A percentile compares a stretch with the other conserved stretches of the same genome.
Evolutionary conservation across 2,888 invertebrate species (phyloP).

Genomic region (Agriopis leucophaearia): DNA sequence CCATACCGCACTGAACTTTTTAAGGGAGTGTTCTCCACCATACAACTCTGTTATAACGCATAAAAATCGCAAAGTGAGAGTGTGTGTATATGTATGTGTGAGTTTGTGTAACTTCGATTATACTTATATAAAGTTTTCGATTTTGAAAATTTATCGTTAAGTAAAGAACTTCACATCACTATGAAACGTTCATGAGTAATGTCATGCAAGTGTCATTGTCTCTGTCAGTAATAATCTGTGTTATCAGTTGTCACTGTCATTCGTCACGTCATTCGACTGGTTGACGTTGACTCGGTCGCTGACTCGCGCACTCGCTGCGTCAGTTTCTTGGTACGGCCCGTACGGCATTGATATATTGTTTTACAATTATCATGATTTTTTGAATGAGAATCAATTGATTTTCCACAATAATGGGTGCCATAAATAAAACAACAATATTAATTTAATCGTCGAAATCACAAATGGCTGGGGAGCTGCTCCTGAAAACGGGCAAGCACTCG

Average conservation of each 20-base stretch:
- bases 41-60: too few species aligned
- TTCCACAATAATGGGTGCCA: slow-evolving; percentile 80
- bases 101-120: too few species aligned
- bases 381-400: slow-evolving; percentile 77
- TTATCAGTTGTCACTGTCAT: slow-evolving; percentile 19
- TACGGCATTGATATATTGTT: slow-evolving; percentile 67
- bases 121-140: background rate
- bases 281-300: background rate
- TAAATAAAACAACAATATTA: slow-evolving; percentile 74
- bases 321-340: slow-evolving; percentile 62
- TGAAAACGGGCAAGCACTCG: slow-evolving; percentile 79
- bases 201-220: slow-evolving; percentile 1
- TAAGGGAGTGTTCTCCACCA: too few species aligned
- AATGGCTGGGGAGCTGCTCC: slow-evolving; percentile 82
- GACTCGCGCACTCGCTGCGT: slow-evolving; percentile 53
- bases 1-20: too few species aligned
- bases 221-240: too few species aligned
- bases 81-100: too few species aligned
- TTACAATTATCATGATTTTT: slow-evolving; percentile 71
- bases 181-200: background rate
- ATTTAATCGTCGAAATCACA: slow-evolving; percentile 75
- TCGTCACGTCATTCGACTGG: slow-evolving; percentile 8
- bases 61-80: too few species aligned
- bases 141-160: too few species aligned
- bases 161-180: background rate